Conservation (phyloP, 2,888 invertebrate genomes). For the Papilio elwesi region DNA sequence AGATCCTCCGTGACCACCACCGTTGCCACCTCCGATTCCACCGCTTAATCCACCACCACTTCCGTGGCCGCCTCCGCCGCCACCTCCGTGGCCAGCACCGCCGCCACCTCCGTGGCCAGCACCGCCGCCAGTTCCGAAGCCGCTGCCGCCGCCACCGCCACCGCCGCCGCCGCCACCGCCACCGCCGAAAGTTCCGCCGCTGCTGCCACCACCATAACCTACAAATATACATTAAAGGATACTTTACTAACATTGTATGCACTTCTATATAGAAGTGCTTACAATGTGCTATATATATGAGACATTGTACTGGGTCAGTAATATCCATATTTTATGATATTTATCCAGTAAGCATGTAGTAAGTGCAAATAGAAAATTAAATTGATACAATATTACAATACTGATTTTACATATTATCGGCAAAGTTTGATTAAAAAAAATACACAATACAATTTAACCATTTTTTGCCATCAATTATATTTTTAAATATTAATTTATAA, state of each 20-base stretch:
- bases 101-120: slow-evolving; percentile 51
- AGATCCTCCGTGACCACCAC: slow-evolving; percentile 41
- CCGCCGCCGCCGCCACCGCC: slow-evolving; percentile 47
- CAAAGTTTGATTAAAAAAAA: too few relatives aligned
- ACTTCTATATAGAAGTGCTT: too few relatives aligned
- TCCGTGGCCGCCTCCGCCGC: slow-evolving; percentile 44
- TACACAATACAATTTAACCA: neutral
- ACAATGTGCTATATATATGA: too few relatives aligned
- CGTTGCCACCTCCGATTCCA: slow-evolving; percentile 39
- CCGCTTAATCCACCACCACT: slow-evolving; percentile 50
- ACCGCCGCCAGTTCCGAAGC: slow-evolving; percentile 44
- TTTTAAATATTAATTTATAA: neutral
- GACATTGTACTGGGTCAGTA: too few relatives aligned
- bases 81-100: slow-evolving; percentile 45
- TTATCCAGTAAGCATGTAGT: too few relatives aligned
- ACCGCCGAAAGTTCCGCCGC: slow-evolving; percentile 44
- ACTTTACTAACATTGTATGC: too few relatives aligned
- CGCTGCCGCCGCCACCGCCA: slow-evolving; percentile 47
- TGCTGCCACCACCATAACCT: slow-evolving; percentile 50
- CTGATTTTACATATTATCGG: too few relatives aligned
- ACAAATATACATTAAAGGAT: slow-evolving; percentile 19
- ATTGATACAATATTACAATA: too few relatives aligned
- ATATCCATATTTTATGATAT: too few relatives aligned
- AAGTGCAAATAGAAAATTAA: too few relatives aligned
- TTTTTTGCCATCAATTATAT: neutral